phyloP scores from a whole-genome alignment of 2,888 invertebrate genomes.

The Sclerodermus sp. region DNA sequence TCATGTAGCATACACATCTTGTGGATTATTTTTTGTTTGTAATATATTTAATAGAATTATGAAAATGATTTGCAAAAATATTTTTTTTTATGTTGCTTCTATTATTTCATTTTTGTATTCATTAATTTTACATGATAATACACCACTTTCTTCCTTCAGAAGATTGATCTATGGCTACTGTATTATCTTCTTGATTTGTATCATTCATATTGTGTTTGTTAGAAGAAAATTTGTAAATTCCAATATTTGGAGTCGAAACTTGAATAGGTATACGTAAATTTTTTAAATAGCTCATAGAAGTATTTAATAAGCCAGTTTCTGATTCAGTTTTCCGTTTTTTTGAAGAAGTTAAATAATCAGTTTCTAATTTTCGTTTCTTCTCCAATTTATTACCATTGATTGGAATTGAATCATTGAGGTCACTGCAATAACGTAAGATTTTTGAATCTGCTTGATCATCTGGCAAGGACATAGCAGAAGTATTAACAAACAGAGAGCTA shows the following conservation, averaged over 20 bases:
- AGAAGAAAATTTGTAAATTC: constrained; percentile 32
- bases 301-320: constrained; percentile 35
- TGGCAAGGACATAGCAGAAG: constrained; percentile 36
- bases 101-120: too few relatives aligned
- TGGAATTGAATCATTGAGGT: constrained; percentile 24
- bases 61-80: too few relatives aligned
- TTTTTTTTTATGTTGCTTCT: too few relatives aligned
- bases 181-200: constrained; percentile 17
- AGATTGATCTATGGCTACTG: constrained; percentile 20
- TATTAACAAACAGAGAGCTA: constrained; percentile 51
- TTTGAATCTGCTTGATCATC: constrained; percentile 36
- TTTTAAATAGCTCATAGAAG: constrained; percentile 41
- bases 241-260: constrained; percentile 40
- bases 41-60: too few relatives aligned
- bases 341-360: constrained; percentile 16
- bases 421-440: constrained; percentile 31
- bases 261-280: constrained; percentile 40
- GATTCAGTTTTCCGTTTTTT: constrained; percentile 42
- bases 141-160: constrained; percentile 43
- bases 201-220: constrained; percentile 29
- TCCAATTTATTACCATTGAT: constrained; percentile 36
- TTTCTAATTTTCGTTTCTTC: constrained; percentile 41
- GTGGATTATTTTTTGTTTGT: too few relatives aligned
- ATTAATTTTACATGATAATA: constrained; percentile 47
- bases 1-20: too few relatives aligned